phyloP scores from a whole-genome alignment of 2,113 vertebrate genomes.

The Saimiri boliviensis region DNA sequence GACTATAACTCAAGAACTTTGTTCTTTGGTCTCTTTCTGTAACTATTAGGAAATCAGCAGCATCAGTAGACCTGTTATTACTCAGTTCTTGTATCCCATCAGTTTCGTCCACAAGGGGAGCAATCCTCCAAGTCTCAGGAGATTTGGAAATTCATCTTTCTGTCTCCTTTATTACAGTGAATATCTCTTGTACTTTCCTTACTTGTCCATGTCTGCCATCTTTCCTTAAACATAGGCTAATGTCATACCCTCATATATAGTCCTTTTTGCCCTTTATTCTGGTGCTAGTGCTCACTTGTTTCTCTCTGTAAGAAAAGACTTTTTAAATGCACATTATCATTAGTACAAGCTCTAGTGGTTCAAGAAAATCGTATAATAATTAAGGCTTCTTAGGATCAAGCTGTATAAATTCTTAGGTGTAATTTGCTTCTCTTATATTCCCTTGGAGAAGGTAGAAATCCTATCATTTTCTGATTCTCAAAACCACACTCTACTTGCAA shows the following conservation, averaged over 20 bases:
- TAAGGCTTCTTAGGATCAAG: neutral
- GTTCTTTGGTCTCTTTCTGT: neutral
- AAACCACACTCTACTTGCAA: neutral
- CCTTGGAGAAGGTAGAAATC: neutral
- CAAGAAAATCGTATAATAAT: neutral
- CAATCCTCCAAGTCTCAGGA: neutral
- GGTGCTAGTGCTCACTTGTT: neutral
- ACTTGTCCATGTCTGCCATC: neutral
- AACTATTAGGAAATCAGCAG: neutral
- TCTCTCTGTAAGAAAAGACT: neutral
- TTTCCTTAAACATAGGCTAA: neutral
- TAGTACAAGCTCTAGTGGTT: neutral
- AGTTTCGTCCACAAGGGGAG: neutral
- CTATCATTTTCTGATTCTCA: neutral
- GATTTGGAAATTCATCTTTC: neutral
- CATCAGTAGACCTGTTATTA: neutral
- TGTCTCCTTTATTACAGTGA: neutral
- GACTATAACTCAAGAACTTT: neutral
- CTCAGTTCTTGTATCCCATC: neutral
- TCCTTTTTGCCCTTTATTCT: neutral
- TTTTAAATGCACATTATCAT: neutral
- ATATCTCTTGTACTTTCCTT: neutral
- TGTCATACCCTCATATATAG: neutral
- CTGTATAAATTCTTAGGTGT: neutral
- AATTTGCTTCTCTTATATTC: constrained; percentile 30